phyloP scores from a whole-genome alignment of 2,113 vertebrate genomes.

The Grantiella picta region DNA sequence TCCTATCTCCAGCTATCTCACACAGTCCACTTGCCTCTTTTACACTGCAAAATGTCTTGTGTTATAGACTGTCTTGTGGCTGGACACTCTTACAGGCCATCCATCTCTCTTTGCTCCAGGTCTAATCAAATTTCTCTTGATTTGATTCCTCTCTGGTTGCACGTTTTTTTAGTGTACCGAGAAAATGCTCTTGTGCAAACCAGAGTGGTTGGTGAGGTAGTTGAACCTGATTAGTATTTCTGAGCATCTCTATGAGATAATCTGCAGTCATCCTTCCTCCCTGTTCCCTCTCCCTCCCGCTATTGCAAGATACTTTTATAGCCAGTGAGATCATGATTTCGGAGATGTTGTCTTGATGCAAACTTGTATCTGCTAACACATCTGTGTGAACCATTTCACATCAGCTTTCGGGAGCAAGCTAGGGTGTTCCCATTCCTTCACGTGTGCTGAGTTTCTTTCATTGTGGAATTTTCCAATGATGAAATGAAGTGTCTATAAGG shows the following conservation, averaged over 20 bases:
- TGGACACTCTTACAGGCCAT: not conserved
- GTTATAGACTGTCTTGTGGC: not conserved
- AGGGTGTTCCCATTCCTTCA: not conserved
- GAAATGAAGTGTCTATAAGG: not conserved
- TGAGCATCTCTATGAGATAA: not conserved
- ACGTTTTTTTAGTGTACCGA: not conserved
- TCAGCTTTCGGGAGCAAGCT: not conserved
- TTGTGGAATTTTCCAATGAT: not conserved
- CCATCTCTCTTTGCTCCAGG: not conserved
- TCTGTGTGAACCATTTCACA: not conserved
- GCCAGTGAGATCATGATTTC: not conserved
- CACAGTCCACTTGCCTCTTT: not conserved
- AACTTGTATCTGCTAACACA: not conserved
- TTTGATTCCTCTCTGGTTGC: not conserved
- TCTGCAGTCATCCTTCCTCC: not conserved
- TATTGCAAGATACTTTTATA: not conserved
- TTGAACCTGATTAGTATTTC: not conserved
- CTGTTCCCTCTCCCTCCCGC: not conserved
- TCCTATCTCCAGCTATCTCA: slow-evolving; percentile 20
- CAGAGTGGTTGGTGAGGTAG: not conserved
- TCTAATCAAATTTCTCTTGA: not conserved
- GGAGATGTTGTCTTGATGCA: not conserved
- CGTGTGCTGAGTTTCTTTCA: not conserved
- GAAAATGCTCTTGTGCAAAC: not conserved
- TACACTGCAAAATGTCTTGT: not conserved